Evolutionary conservation across 2,888 invertebrate genomes (phyloP).

Genomic region (Dolomedes plantarius): DNA sequence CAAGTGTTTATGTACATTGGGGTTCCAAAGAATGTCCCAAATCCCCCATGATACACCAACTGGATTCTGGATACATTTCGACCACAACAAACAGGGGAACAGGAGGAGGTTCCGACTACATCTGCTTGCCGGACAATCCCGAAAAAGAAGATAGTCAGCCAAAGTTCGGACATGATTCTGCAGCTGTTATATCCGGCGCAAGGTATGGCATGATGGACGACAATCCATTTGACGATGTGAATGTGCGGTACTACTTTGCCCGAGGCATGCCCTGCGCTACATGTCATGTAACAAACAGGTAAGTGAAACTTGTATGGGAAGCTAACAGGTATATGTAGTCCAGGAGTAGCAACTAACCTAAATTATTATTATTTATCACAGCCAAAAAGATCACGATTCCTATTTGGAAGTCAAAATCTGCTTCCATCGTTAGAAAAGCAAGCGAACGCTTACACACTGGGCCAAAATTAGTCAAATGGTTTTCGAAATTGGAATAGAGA

Average conservation of each 20-base stretch:
- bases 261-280: conserved; percentile 53
- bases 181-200: conserved; percentile 28
- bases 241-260: conserved; percentile 26
- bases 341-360: no score
- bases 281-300: conserved; percentile 68
- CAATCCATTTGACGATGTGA: conserved; percentile 19
- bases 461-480: no score
- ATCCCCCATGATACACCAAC: conserved; percentile 40
- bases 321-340: no score
- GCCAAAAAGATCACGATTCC: no score
- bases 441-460: no score
- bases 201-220: conserved; percentile 56
- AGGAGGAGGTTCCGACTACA: conserved; percentile 50
- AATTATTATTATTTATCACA: no score
- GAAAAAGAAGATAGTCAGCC: conserved; percentile 10
- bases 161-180: conserved; percentile 8
- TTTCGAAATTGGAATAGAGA: no score
- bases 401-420: no score
- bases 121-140: conserved; percentile 41
- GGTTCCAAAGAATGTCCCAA: conserved; percentile 41
- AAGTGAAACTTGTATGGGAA: no score
- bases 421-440: no score
- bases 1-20: conserved; percentile 46
- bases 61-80: conserved; percentile 47
- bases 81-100: conserved; percentile 37